A percentile compares a stretch with the other conserved stretches of the same genome.
Evolutionary conservation across 2,797 vertebrate genomes (phyloP).

Genomic region (Setipinna tenuifilis): DNA sequence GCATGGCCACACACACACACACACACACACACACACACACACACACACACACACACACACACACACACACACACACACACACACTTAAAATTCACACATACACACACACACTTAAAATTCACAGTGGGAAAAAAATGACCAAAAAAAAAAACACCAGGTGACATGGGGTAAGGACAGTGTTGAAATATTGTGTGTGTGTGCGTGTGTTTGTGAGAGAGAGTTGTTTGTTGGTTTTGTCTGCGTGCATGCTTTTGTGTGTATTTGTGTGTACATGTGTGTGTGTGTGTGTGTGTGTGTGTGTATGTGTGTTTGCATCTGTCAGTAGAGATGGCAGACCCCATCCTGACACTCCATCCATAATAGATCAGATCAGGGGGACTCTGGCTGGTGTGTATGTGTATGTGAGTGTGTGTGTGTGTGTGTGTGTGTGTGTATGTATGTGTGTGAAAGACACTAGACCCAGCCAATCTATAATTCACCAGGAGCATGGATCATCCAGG

Average conservation of each 20-base stretch:
- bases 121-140: too few species aligned
- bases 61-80: too few species aligned
- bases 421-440: conserved; percentile 19
- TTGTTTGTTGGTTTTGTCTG: too few species aligned
- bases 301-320: neutral
- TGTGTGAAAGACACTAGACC: neutral
- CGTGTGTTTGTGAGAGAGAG: too few species aligned
- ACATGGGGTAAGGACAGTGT: too few species aligned
- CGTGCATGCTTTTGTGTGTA: too few species aligned
- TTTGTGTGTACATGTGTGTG: neutral
- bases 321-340: neutral
- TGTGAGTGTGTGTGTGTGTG: neutral
- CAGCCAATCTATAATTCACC: conserved; percentile 22
- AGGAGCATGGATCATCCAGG: neutral
- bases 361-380: neutral
- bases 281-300: neutral
- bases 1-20: neutral
- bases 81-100: too few species aligned
- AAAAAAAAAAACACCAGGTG: too few species aligned
- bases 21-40: conserved; percentile 1
- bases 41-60: neutral
- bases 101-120: too few species aligned
- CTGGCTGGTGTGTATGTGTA: neutral
- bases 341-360: neutral
- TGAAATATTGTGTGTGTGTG: too few species aligned